Evolutionary conservation across 2,888 invertebrate genomes (phyloP).

Genomic region (Aleiodes leptofemur): DNA sequence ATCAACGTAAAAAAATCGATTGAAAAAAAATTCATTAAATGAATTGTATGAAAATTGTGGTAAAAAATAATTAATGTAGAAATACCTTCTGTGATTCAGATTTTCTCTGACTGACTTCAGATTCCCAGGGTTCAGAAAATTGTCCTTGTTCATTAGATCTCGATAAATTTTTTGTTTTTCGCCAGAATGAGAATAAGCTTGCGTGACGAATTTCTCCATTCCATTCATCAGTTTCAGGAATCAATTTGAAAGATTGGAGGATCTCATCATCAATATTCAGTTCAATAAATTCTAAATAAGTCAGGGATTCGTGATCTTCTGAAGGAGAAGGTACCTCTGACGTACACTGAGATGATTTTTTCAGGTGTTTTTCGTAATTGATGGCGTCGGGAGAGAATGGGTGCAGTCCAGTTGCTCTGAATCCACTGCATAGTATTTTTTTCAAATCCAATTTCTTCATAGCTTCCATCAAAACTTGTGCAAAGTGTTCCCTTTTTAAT

Average conservation of each 20-base stretch:
- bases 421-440: conserved; percentile 15
- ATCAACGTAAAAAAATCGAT: too few species aligned
- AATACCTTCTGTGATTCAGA: too few species aligned
- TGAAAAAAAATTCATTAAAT: too few species aligned
- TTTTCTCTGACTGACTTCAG: too few species aligned
- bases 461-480: conserved; percentile 56
- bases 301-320: background rate
- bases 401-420: background rate
- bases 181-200: too few species aligned
- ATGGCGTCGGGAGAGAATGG: background rate
- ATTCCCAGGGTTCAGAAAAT: too few species aligned
- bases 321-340: background rate
- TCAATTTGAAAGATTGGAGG: background rate
- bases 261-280: background rate
- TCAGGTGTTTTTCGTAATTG: background rate
- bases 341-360: background rate
- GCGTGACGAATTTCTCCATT: background rate
- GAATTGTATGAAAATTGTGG: too few species aligned
- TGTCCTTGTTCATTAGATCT: too few species aligned
- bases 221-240: background rate
- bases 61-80: too few species aligned
- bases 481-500: conserved; percentile 58
- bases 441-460: conserved; percentile 45
- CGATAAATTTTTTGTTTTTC: too few species aligned
- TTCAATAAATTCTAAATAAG: background rate